Evolutionary conservation across 2,797 vertebrate genomes (phyloP), one percentile per base, ranked within the genome.

Genomic region (Xiphophorus birchmanni): DNA sequence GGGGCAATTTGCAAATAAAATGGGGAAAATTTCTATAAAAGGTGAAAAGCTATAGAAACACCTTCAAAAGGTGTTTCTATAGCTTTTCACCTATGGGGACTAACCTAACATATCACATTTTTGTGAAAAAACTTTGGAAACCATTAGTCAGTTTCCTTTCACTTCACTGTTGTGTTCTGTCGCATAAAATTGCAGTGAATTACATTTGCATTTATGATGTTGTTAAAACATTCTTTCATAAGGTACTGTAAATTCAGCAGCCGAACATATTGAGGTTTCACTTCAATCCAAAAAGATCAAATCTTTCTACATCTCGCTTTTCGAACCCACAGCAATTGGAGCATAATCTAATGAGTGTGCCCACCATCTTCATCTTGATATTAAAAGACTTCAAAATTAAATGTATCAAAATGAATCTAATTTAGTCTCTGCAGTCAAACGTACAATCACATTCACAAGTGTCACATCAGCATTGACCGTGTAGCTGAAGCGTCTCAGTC

Each of bases 401-500:
- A 77, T 60, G 71, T 73, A 76, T 72, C 21, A 45, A 84, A 86
- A 76, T 75, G 58, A 84, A 83, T 44, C 13, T 47, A 7, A 81
- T 65, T 47, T 74, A 60, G 83, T 63, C 76, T 67, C 58, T 56
- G 4, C 35, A 26, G 69, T 48, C 74, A 48, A 72, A 65, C 56
- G n/a, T 42, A 40, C 48, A 23, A 72, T 67, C 18, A 26, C 54
- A 48, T 52, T 56, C 15, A 74, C 72, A 37, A 42, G 17, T 13
- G 2, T 79, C 63, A 67, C 32, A 69, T 82, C 37, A 56, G 74
- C 50, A 26, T 80, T 42, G 1, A 79, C 6, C 79, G 76, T 82
- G 78, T 78, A 80, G 75, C 81, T 80, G 80, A 83, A 65, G 80
- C 26, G 1, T 79, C 78, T 54, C 74, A 76, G 76, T 63, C 45